Evolutionary conservation across 2,888 invertebrate species (phyloP), one percentile per base, ranked within the genome.

Genomic region (Stramonita haemastoma): DNA sequence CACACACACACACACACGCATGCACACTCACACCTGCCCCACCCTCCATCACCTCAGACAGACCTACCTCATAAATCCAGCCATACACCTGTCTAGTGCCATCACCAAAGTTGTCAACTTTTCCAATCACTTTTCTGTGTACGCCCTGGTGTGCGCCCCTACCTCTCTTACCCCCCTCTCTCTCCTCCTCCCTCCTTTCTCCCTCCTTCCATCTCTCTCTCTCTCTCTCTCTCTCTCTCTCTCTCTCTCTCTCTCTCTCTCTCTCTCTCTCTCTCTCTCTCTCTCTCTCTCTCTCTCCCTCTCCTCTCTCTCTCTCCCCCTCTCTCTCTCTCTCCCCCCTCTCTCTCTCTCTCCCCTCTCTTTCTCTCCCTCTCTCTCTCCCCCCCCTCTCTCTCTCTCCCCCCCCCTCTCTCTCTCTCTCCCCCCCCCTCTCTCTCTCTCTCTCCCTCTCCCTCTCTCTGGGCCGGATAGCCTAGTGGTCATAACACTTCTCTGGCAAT

Each of bases 1-100:
- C 32, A 79, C 32, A 32, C 32, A 32, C 79, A 32, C 79, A 79
- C 79, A 34, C 81, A 1, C 81, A 81, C 81, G 81, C 81, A 81
- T 34, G 34, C 81, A 81, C 81, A 13, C 13, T 34, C 81, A 32
- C 36, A 34, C 29, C 17, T 34, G 1, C 79, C 17, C 79, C n/a
- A n/a, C 46, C 46, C 46, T 66, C 2, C 46, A 8, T 46, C 46
- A 46, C 46, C 46, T 46, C 46, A 46, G 46, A 46, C 46, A 46
- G 46, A 46, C 46, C 46, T 46, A 5, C 46, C 2, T 46, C 4
- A 46, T 46, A 46, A 46, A 2, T 46, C 46, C 46, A 46, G 4
- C 2, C 46, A 46, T 5, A 46, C 46, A 46, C 46, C 46, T 46
- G 46, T 46, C 46, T 46, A 46, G 46, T 46, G 8, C 46, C 46